phyloP scores from a whole-genome alignment of 2,888 invertebrate species.

The Laspeyria flexula region DNA sequence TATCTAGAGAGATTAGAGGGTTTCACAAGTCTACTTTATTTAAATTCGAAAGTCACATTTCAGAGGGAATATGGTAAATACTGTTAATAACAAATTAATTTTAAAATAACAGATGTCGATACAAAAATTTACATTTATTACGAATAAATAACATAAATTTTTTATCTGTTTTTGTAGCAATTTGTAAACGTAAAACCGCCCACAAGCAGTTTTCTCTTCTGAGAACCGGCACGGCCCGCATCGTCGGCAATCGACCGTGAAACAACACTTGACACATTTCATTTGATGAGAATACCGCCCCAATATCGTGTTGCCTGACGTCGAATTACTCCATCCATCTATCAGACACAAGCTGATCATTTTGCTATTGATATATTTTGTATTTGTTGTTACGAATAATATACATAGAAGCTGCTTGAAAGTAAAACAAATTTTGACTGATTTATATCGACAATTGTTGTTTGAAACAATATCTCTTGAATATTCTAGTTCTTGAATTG shows the following conservation, averaged over 20 bases:
- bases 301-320: slow-evolving; percentile 60
- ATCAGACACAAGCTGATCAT: slow-evolving; percentile 52
- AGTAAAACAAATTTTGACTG: slow-evolving; percentile 8
- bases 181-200: slow-evolving; percentile 40
- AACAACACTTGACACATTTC: slow-evolving; percentile 81
- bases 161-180: slow-evolving; percentile 40
- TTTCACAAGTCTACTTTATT: too few species aligned
- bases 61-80: too few species aligned
- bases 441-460: slow-evolving; percentile 11
- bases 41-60: too few species aligned
- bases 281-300: slow-evolving; percentile 60
- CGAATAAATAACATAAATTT: slow-evolving; percentile 12
- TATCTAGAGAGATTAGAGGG: too few species aligned
- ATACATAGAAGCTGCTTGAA: not conserved
- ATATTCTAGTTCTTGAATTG: slow-evolving; percentile 8
- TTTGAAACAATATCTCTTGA: slow-evolving; percentile 12
- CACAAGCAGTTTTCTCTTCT: slow-evolving; percentile 47
- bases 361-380: slow-evolving; percentile 41
- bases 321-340: slow-evolving; percentile 60
- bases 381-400: slow-evolving; percentile 12
- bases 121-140: too few species aligned
- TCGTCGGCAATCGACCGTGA: slow-evolving; percentile 75
- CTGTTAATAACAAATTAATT: too few species aligned
- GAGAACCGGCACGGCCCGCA: slow-evolving; percentile 47
- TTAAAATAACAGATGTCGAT: too few species aligned